Conservation (phyloP, 2,113 vertebrate genomes). For the Crotalus horridus region DNA sequence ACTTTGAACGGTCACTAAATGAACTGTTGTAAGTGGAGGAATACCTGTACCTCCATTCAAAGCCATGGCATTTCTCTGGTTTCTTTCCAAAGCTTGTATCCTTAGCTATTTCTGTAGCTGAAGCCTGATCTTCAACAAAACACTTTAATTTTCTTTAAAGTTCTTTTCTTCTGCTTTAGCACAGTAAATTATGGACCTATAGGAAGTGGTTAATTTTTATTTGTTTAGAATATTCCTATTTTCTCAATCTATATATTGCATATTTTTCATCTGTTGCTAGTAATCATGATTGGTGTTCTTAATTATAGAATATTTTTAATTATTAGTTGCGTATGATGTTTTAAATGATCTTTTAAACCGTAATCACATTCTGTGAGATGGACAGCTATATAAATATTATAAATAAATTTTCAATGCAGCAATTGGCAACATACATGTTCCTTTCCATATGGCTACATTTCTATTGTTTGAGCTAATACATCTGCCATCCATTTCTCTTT, state of each 20-base stretch:
- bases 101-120: not conserved
- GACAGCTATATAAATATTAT: not conserved
- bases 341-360: not conserved
- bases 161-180: not conserved
- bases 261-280: not conserved
- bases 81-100: not conserved
- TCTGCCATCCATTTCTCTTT: not conserved
- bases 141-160: not conserved
- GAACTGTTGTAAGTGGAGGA: not conserved
- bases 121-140: not conserved
- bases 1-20: not conserved
- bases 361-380: not conserved
- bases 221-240: not conserved
- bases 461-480: not conserved
- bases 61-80: not conserved
- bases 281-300: not conserved
- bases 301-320: not conserved
- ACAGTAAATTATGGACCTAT: not conserved
- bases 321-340: not conserved
- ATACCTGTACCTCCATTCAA: not conserved
- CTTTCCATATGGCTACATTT: not conserved
- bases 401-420: not conserved
- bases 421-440: not conserved
- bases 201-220: not conserved
- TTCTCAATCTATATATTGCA: not conserved